Evolutionary conservation across 2,113 vertebrate genomes (phyloP), one percentile per base, ranked within the genome.

Genomic region (cattle (Bos taurus)): DNA sequence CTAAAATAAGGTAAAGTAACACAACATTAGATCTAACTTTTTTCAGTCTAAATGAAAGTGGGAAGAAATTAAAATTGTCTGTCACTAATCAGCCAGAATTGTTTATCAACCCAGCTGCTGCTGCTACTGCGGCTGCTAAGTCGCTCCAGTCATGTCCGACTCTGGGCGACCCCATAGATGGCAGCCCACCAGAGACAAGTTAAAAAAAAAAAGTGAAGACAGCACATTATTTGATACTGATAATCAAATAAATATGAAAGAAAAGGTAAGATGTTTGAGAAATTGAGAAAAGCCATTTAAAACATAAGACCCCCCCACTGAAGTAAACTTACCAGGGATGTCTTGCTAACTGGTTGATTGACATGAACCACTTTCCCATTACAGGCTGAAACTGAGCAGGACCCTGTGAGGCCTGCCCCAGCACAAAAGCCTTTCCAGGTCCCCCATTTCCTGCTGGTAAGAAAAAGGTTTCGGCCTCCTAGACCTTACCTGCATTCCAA

Each of bases 41-140:
- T 87, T 95, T 83, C 48, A 12, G 82, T 36, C 23, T 78, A 67
- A 59, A 78, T 54, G 26, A 89, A 97, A 95, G 36, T 40, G 1
- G 88, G 46, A 82, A 92, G 59, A 95, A 95, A 96, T 93, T n/a
- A 62, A 90, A 97, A 67, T 59, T 36, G 8, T 74, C 92, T 92
- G 16, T 16, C 82, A 52, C 19, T 36, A 46, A 36, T 87, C 14
- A 26, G 56, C 50, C 48, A 91, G 26, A 94, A 87, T n/a, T 82
- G 6, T 12, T 92, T 43, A 15, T 80, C 52, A 91, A 33, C 30
- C 43, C 14, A 46, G 43, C 43, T 46, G 43, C 43, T 46, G 6
- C 43, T 46, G 43, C 43, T 43, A 7, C 43, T 46, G 43, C 1
- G 40, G 40, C 43, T 46, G 43, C 43, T 46, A 46, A 46, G 43